Percentiles rank a stretch among this genome's conserved stretches.
These are phyloP conservation scores for Diaprepes abbreviatus DNA, from an alignment of 2,888 invertebrate species.

Conservation along the genomic window DNA sequence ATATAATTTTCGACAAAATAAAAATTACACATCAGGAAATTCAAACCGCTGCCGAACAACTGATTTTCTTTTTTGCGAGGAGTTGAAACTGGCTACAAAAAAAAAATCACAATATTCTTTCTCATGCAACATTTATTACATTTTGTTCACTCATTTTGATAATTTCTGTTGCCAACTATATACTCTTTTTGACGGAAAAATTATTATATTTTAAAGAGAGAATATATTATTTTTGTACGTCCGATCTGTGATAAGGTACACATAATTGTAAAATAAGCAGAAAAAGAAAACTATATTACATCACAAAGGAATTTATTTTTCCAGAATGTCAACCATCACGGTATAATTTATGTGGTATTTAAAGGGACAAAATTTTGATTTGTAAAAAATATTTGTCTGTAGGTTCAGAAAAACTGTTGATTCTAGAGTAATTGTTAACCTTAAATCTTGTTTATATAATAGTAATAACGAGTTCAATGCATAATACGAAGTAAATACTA, in stretches of 20 bases:
- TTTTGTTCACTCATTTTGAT: no score
- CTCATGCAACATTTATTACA: no score
- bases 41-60: no score
- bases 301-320: slow-evolving; percentile 48
- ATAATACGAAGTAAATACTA: no score
- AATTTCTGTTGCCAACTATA: slow-evolving; percentile 11
- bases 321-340: slow-evolving; percentile 37
- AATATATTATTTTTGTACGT: slow-evolving; percentile 47
- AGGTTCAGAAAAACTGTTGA: not conserved
- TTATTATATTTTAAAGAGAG: slow-evolving; percentile 31
- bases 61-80: no score
- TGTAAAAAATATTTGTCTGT: slow-evolving; percentile 12
- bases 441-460: no score
- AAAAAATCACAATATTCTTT: no score
- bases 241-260: slow-evolving; percentile 48
- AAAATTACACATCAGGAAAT: no score
- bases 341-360: slow-evolving; percentile 25
- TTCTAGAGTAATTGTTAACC: no score
- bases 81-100: no score
- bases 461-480: no score
- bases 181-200: slow-evolving; percentile 23
- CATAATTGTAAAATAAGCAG: slow-evolving; percentile 43
- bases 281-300: slow-evolving; percentile 37
- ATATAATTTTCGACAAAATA: no score
- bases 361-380: slow-evolving; percentile 19